Percentiles rank a stretch among this genome's conserved stretches.
Evolutionary conservation across 2,113 vertebrate species (phyloP).

Genomic region (Dolichotis patagonum): DNA sequence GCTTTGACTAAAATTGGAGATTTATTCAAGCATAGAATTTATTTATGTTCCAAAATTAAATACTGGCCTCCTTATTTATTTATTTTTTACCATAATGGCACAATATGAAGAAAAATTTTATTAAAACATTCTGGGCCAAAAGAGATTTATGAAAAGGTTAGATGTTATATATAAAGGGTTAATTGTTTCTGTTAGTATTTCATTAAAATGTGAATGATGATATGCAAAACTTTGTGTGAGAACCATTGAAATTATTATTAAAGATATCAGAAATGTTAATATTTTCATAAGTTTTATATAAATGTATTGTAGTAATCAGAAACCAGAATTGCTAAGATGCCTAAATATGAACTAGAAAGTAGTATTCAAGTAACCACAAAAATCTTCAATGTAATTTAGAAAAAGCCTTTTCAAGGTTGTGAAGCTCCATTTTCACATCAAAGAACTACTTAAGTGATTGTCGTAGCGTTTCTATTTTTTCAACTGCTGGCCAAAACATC

Average conservation of each 20-base stretch:
- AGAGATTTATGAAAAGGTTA: background rate
- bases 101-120: background rate
- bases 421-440: background rate
- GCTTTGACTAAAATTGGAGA: slow-evolving; percentile 18
- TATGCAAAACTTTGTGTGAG: background rate
- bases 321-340: background rate
- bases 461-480: background rate
- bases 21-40: background rate
- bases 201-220: background rate
- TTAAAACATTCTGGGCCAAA: background rate
- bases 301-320: background rate
- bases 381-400: background rate
- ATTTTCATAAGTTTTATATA: background rate
- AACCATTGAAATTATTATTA: background rate
- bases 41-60: slow-evolving; percentile 23
- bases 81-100: background rate
- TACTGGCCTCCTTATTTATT: background rate
- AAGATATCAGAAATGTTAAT: background rate
- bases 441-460: slow-evolving; percentile 26
- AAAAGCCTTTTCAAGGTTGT: background rate
- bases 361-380: background rate
- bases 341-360: slow-evolving; percentile 8
- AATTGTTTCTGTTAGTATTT: background rate
- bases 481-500: background rate
- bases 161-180: background rate